A percentile compares a stretch with the other conserved stretches of the same genome.
Conservation (phyloP, 2,113 vertebrate genomes). For the Caranx ignobilis region DNA sequence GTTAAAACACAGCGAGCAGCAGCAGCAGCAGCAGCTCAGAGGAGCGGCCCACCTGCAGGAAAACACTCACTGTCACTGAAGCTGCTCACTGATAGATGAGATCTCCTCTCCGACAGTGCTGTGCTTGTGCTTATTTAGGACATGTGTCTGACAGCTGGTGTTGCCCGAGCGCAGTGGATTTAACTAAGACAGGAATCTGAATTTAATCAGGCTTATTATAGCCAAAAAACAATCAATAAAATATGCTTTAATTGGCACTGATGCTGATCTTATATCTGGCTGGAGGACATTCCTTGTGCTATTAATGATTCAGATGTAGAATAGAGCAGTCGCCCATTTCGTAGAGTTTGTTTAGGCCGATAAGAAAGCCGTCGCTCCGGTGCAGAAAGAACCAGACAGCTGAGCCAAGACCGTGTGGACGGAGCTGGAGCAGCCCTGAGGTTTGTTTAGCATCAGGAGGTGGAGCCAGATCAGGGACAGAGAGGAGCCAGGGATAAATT, state of each 20-base stretch:
- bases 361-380: too few relatives aligned
- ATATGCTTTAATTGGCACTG: neutral
- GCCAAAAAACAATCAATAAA: slow-evolving; percentile 7
- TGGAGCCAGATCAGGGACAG: too few relatives aligned
- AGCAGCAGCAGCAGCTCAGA: neutral
- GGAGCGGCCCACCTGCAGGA: neutral
- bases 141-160: slow-evolving; percentile 8
- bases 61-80: slow-evolving; percentile 4
- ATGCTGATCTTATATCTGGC: neutral
- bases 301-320: neutral
- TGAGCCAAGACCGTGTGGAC: too few relatives aligned
- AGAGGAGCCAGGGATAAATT: neutral
- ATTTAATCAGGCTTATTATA: neutral
- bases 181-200: slow-evolving; percentile 5
- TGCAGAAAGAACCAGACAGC: too few relatives aligned
- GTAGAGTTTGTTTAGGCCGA: too few relatives aligned
- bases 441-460: too few relatives aligned
- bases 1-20: too few relatives aligned
- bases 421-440: too few relatives aligned
- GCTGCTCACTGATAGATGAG: neutral
- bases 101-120: neutral
- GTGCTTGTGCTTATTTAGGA: slow-evolving; percentile 22
- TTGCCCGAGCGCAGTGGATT: neutral
- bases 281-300: neutral
- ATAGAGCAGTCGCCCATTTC: too few relatives aligned